A percentile compares a stretch with the other conserved stretches of the same genome.
Conservation (phyloP, 2,113 vertebrate species). For the Eudorcas thomsonii region DNA sequence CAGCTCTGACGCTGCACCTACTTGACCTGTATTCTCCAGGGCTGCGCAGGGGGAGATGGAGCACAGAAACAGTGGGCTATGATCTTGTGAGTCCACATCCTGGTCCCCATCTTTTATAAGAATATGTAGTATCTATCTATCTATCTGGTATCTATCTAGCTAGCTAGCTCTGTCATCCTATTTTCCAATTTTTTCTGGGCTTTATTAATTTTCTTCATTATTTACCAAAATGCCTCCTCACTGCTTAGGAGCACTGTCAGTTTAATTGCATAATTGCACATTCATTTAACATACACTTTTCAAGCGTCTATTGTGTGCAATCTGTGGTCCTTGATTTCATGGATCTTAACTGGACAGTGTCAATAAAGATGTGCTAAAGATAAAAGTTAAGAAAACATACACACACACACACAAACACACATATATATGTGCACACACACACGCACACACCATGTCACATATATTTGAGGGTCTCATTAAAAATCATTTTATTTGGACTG, state of each 20-base stretch:
- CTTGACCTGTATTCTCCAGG: neutral
- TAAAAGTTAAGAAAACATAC: neutral
- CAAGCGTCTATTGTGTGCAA: neutral
- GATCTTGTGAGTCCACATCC: neutral
- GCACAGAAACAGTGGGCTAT: rapidly evolving
- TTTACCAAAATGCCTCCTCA: neutral
- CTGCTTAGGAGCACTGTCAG: neutral
- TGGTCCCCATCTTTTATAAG: neutral
- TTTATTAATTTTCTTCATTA: neutral
- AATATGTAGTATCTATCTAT: neutral
- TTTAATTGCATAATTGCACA: neutral
- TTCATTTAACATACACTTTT: neutral
- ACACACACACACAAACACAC: rapidly evolving
- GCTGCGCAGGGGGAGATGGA: neutral
- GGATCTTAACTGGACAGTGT: neutral
- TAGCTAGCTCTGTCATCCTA: neutral
- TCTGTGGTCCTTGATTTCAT: neutral
- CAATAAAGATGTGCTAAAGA: neutral
- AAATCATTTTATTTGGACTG: neutral
- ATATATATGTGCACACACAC: rapidly evolving
- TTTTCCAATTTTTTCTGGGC: neutral
- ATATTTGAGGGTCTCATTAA: neutral
- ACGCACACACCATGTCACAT: neutral
- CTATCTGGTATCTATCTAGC: too few species aligned
- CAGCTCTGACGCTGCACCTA: neutral